These are phyloP conservation scores for Melanotaenia boesemani DNA, from an alignment of 2,797 vertebrate genomes.

Conservation along the genomic window DNA sequence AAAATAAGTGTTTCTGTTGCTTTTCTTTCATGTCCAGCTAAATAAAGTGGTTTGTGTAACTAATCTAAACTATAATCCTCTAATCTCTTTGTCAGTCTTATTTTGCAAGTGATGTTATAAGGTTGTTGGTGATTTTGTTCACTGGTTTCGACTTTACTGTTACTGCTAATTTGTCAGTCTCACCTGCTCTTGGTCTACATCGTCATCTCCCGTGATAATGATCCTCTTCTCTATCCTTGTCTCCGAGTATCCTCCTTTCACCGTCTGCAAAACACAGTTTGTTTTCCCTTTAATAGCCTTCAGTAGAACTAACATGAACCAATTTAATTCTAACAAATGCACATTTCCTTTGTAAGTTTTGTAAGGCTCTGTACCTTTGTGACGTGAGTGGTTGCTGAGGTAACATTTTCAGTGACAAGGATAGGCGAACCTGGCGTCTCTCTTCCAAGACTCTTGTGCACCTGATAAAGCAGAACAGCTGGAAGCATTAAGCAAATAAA, in stretches of 20 bases:
- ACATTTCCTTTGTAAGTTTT: conserved; percentile 5
- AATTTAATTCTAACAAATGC: not conserved
- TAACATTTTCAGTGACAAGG: conserved; percentile 91
- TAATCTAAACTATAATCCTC: not conserved
- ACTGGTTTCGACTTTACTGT: not conserved
- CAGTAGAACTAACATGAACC: not conserved
- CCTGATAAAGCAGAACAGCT: conserved; percentile 60
- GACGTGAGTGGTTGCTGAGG: conserved; percentile 97
- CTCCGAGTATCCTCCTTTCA: conserved; percentile 99
- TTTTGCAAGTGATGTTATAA: not conserved
- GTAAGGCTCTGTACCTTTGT: conserved; percentile 89
- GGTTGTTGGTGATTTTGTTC: not conserved
- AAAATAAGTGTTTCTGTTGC: not conserved
- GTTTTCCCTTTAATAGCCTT: conserved; percentile 18
- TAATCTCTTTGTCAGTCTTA: not conserved
- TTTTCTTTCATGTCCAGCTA: not conserved
- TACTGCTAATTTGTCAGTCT: conserved; percentile 7
- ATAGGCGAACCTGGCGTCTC: conserved; percentile 80
- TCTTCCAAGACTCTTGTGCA: conserved; percentile 80
- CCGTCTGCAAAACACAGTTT: conserved; percentile 86
- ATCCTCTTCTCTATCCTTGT: conserved; percentile 99
- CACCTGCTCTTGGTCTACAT: conserved; percentile 99
- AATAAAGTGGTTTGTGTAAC: not conserved
- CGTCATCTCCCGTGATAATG: conserved; percentile 98
- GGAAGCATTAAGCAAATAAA: conserved; percentile 24